Conservation (phyloP, 2,888 invertebrate genomes). For the Hyposoter didymator region DNA sequence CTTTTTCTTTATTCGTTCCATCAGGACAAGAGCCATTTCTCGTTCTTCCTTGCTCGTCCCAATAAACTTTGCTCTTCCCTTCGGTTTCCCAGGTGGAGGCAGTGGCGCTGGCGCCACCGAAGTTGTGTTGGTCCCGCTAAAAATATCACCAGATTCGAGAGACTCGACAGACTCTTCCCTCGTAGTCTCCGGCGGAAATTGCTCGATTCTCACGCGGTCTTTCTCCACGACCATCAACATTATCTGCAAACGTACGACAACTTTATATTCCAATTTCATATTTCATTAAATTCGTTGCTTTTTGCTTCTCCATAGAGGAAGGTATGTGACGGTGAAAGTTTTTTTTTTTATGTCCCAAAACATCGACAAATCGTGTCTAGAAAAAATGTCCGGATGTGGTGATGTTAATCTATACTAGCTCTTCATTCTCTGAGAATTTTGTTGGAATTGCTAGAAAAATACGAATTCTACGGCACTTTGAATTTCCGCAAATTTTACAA, state of each 20-base stretch:
- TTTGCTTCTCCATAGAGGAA: no score
- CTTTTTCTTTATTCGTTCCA: conserved; percentile 83
- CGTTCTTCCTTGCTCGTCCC: conserved; percentile 84
- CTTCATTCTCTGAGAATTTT: neutral
- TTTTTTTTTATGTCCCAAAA: no score
- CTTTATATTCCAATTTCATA: neutral
- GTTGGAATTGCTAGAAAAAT: no score
- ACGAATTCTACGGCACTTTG: no score
- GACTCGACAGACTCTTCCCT: neutral
- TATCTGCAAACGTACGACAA: conserved; percentile 73
- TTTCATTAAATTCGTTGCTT: neutral
- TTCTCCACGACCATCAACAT: conserved; percentile 82
- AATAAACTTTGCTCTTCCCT: conserved; percentile 85
- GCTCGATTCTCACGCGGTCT: conserved; percentile 80
- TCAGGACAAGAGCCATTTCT: conserved; percentile 85
- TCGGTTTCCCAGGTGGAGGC: conserved; percentile 79
- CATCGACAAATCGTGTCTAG: no score
- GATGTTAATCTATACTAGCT: neutral
- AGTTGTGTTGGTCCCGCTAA: neutral
- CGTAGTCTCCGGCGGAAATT: conserved; percentile 71
- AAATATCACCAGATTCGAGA: neutral
- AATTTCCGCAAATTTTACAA: no score
- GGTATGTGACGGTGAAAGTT: no score
- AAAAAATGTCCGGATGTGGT: no score
- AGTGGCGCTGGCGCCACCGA: neutral